These are phyloP conservation scores for Aleiodes alternator DNA, from an alignment of 2,888 invertebrate genomes.

Conservation along the genomic window DNA sequence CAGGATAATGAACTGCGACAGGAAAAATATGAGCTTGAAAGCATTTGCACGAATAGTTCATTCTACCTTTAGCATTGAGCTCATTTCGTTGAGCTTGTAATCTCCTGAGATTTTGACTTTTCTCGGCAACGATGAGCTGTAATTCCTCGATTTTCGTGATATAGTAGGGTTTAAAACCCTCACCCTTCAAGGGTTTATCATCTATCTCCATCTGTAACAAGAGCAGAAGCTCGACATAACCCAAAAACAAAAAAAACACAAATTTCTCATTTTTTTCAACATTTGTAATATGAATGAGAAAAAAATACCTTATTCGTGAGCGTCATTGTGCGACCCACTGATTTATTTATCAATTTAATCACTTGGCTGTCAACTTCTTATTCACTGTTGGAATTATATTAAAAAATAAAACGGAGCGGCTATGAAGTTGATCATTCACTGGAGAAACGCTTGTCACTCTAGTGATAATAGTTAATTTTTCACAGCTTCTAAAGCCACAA, in stretches of 20 bases:
- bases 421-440: conserved; percentile 8
- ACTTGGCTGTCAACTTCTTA: neutral
- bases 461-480: conserved; percentile 32
- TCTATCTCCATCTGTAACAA: conserved; percentile 84
- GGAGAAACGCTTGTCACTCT: conserved; percentile 55
- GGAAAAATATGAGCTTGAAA: neutral
- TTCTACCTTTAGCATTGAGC: conserved; percentile 95
- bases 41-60: neutral
- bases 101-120: conserved; percentile 96
- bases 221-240: conserved; percentile 18
- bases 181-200: conserved; percentile 81
- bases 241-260: conserved; percentile 30
- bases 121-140: conserved; percentile 96
- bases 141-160: conserved; percentile 98
- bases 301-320: conserved; percentile 67
- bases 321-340: conserved; percentile 65
- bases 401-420: conserved; percentile 10
- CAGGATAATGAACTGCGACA: too few species aligned
- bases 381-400: neutral
- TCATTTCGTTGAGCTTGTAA: conserved; percentile 99
- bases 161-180: conserved; percentile 96
- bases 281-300: conserved; percentile 1
- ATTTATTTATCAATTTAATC: neutral
- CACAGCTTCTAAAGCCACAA: neutral
- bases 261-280: conserved; percentile 14